These are phyloP conservation scores for Perca flavescens DNA, from an alignment of 2,113 vertebrate genomes.

Conservation along the genomic window DNA sequence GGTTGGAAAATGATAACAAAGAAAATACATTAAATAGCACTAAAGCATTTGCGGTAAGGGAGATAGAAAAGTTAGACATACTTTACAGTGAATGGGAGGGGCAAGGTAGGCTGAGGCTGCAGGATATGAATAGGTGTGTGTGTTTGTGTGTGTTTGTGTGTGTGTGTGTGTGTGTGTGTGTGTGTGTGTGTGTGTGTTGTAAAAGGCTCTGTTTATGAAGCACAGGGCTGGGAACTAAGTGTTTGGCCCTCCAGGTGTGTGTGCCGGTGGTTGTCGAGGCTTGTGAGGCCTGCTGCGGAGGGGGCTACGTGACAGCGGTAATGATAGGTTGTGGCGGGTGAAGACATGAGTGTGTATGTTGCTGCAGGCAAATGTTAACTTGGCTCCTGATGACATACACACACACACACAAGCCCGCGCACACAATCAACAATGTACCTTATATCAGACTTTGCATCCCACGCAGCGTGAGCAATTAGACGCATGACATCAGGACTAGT, in stretches of 20 bases:
- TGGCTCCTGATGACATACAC: slow-evolving; percentile 61
- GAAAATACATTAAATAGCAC: slow-evolving; percentile 69
- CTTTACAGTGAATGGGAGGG: slow-evolving; percentile 59
- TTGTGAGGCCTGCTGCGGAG: slow-evolving; percentile 70
- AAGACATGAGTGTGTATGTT: slow-evolving; percentile 75
- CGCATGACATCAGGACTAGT: slow-evolving; percentile 68
- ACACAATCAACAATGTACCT: slow-evolving; percentile 69
- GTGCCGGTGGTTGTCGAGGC: slow-evolving; percentile 73
- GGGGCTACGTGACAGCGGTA: slow-evolving; percentile 79
- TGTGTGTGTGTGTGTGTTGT: slow-evolving; percentile 52
- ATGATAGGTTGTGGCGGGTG: slow-evolving; percentile 87
- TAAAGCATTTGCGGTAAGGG: slow-evolving; percentile 69
- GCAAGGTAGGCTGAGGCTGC: slow-evolving; percentile 61
- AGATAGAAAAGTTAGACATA: slow-evolving; percentile 61
- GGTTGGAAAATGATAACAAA: slow-evolving; percentile 69
- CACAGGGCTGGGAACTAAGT: slow-evolving; percentile 75
- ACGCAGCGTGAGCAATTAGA: slow-evolving; percentile 69
- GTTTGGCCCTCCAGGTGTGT: slow-evolving; percentile 80
- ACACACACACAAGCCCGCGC: slow-evolving; percentile 34
- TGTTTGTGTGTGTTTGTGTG: slow-evolving; percentile 57
- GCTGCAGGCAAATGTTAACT: slow-evolving; percentile 80
- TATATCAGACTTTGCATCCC: slow-evolving; percentile 75
- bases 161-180: slow-evolving; percentile 58
- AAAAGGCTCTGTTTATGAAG: slow-evolving; percentile 68
- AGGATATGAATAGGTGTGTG: slow-evolving; percentile 71